Base-by-base conservation (phyloP, 37 sponge, comb jelly and placozoan species). In the Haliclona indistincta region DNA sequence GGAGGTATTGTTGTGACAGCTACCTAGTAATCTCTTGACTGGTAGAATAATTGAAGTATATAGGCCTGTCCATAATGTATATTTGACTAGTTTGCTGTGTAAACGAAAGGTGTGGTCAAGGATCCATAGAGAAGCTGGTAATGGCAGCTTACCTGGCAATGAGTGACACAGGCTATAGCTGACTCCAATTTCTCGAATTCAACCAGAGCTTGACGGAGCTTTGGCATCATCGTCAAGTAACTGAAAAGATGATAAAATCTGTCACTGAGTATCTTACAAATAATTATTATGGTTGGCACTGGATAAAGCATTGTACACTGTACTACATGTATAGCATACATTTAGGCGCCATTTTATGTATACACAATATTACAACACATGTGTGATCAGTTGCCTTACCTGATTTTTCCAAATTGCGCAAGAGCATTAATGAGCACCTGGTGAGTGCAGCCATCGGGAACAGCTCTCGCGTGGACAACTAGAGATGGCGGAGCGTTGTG, bases 141-240 rank as follows among this genome's bases (percentile, higher is more conserved):
- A 10, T 47, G 10, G 51, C 51, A 17, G 10, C 60, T 10, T n/a
- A 80, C 87, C 81, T 87, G 87, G 42, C 81, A 75, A 28, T 47
- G 77, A 38, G 72, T 73, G 35, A 91, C 92, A 69, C 92, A 91
- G 39, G 36, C 73, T 13, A 91, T 52, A 47, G 92, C 82, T 62
- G 86, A 87, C 19, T 91, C 92, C 0, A 78, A 35, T 3, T 76
- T 79, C 58, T 94, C 95, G 75, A 94, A 94, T 49, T 94, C 95
- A 25, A 94, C 77, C 52, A 94, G 78, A 23, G 95, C 87, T 70
- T 94, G 95, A 3, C 95, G 74, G 32, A 90, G 81, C 23, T 80
- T 67, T 1, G 95, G 95, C 95, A 94, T 94, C 91, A 94, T 89
- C 30, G 95, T 94, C 25, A 94, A 41, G 43, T 94, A 94, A 20